Base-by-base conservation (phyloP, 2,113 vertebrate species). In the Electrona antarctica region DNA sequence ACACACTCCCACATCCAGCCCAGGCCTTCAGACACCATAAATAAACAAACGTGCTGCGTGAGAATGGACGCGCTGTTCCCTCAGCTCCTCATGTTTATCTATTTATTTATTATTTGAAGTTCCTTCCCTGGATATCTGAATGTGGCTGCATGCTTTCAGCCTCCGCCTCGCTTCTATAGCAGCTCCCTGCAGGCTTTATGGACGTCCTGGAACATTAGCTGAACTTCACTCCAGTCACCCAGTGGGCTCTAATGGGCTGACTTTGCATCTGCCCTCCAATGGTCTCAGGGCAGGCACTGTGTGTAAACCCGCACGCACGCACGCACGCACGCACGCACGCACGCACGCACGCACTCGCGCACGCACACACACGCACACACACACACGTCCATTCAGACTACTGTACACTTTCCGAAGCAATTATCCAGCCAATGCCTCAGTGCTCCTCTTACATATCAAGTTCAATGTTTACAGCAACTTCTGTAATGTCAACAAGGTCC, bases 1-100 rank as follows among this genome's bases (percentile, higher is more conserved):
- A 9, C 46, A 7, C 21, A 21, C 21, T 21, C 47, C n/a, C 21
- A 21, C 21, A 21, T 73, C 54, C 70, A 73, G 69, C 76, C 67
- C 52, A 6, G 49, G 72, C 77, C 70, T 67, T 78, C 72, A 85
- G 62, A 80, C 46, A 6, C 50, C 85, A 91, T 92, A 81, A 92
- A 91, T 91, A 92, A 91, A 89, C 89, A 90, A 89, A 83, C 78
- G 55, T 69, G 72, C 71, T 70, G 80, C 55, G 11, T 82, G 73
- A 82, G 74, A 88, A 85, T 71, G 80, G 71, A 81, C 69, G 65
- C 68, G 73, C 76, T 48, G 80, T 83, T 83, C 85, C 82, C 79
- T 56, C 50, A 58, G 64, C 75, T 75, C 69, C 71, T 78, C 60
- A 73, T 65, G 78, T 82, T 83, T 84, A 77, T 82, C 83, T 84